phyloP scores from a whole-genome alignment of 2,797 vertebrate genomes.

The Sebastes iracundus region DNA sequence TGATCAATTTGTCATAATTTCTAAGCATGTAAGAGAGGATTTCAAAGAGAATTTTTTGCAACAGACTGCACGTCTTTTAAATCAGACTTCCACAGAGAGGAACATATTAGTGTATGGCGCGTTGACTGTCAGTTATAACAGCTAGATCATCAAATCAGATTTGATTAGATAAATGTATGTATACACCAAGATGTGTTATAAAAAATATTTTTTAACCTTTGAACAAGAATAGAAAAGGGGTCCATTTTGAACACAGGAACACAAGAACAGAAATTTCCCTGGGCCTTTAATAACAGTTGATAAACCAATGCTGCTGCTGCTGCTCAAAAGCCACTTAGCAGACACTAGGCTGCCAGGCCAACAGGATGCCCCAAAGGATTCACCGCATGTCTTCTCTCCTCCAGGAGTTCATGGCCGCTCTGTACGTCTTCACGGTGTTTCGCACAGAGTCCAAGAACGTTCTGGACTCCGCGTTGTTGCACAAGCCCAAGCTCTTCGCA shows the following conservation, averaged over 20 bases:
- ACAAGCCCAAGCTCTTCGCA: neutral
- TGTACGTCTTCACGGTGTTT: slow-evolving; percentile 73
- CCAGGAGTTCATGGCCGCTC: slow-evolving; percentile 81
- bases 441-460: slow-evolving; percentile 59
- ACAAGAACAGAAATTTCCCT: neutral
- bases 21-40: too few species aligned
- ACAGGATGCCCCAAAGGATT: neutral
- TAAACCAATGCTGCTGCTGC: neutral
- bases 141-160: neutral
- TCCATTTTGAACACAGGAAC: neutral
- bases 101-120: too few species aligned
- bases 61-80: too few species aligned
- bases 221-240: neutral
- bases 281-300: neutral
- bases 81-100: too few species aligned
- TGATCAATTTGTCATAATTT: too few species aligned
- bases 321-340: too few species aligned
- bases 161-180: neutral
- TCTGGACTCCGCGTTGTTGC: slow-evolving; percentile 27
- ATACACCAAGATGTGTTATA: neutral
- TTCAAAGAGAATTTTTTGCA: too few species aligned
- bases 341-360: neutral
- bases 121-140: too few species aligned
- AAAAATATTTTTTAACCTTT: neutral
- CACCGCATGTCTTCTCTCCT: neutral